Evolutionary conservation across 2,797 vertebrate species (phyloP), one percentile per base, ranked within the genome.

Genomic region (Darevskia nairensis): DNA sequence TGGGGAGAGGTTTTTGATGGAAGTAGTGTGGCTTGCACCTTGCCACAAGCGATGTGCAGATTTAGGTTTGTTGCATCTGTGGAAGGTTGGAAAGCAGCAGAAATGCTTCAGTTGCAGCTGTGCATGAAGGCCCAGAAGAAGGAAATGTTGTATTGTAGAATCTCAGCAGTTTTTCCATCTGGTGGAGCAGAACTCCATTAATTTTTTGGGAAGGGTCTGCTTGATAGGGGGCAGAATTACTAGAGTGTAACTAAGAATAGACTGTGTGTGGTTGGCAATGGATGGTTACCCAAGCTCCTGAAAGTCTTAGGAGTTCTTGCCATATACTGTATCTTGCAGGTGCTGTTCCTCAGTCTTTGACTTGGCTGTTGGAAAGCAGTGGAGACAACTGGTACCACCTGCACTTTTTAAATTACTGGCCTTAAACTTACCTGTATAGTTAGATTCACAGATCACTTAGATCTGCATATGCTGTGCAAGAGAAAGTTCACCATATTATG

Each of bases 131-230:
- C 46, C 0, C 0, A 77, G 75, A 76, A 72, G 13, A 21, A 55
- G 46, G 50, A 86, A 80, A 39, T 27, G 84, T 82, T 50, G 46
- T 80, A 50, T 66, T 55, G n/a, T 0, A 61, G 81, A 76, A 80
- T 27, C 76, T 72, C 55, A 90, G 86, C 88, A 89, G 92, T 84
- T 90, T 92, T 92, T 87, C n/a, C 71, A 9, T 61, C 44, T 81
- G 1, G 41, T 91, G 84, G 89, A 91, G 84, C 79, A 90, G 79
- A 90, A 88, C 75, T 88, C 88, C 90, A 90, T 85, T 90, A 89
- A 86, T 89, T 86, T 91, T 90, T 93, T 83, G 75, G 50, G 85
- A 94, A 85, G 89, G 89, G 93, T 94, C 82, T 84, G 92, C 80
- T 89, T 61, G 80, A 89, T 91, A 86, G 92, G 89, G 90, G 82